phyloP scores from a whole-genome alignment of 2,888 invertebrate species.

The Drosophila paucipuncta region DNA sequence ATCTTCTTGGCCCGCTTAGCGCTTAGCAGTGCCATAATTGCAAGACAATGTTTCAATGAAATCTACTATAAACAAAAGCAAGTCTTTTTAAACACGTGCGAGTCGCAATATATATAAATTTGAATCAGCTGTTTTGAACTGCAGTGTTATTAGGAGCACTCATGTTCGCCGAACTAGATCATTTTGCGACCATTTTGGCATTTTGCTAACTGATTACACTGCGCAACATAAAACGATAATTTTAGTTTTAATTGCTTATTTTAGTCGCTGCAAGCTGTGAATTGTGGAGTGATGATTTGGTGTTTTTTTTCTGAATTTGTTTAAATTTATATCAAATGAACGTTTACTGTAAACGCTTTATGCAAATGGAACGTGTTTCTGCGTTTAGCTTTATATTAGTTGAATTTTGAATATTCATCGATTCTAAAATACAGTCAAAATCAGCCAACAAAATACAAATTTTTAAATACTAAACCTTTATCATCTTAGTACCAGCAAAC shows the following conservation, averaged over 20 bases:
- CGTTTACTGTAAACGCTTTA: not conserved
- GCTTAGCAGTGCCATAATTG: slow-evolving; percentile 54
- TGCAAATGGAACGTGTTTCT: not conserved
- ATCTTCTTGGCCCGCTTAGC: slow-evolving; percentile 35
- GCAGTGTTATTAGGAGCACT: slow-evolving; percentile 3
- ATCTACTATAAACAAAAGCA: slow-evolving; percentile 31
- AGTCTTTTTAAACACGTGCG: slow-evolving; percentile 37
- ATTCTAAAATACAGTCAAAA: not conserved
- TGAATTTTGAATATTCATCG: too few species aligned
- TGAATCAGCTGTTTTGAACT: slow-evolving; percentile 29
- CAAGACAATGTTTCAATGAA: not conserved
- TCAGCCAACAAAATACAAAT: not conserved
- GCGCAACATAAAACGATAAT: not conserved
- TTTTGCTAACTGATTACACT: not conserved
- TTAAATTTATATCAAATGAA: not conserved
- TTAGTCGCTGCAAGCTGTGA: not conserved
- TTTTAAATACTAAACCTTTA: not conserved
- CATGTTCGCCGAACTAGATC: not conserved
- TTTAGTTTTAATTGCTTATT: not conserved
- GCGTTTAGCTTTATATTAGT: not conserved
- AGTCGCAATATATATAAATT: not conserved
- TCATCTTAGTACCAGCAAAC: not conserved
- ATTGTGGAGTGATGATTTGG: not conserved
- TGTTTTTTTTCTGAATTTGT: not conserved
- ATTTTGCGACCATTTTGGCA: not conserved